Evolutionary conservation across 2,797 vertebrate genomes (phyloP), one percentile per base, ranked within the genome.

Genomic region (Eremophila alpestris): DNA sequence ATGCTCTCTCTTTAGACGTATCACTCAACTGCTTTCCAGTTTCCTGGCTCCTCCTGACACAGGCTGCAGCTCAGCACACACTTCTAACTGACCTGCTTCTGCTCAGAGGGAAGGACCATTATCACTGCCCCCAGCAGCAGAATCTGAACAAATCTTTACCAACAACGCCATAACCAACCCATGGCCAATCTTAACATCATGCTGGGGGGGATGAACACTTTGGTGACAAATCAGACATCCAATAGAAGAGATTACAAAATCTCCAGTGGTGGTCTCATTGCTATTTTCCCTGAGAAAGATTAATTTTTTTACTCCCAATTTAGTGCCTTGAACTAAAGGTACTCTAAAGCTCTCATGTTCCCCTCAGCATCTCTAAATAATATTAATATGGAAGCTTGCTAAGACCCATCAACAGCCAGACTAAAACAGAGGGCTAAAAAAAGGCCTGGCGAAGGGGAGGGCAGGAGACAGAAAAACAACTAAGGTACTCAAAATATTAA

Each of bases 321-420:
- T 56, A 46, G 7, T 15, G 36, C 7, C 18, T n/a, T 67, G 55
- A 67, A 36, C 10, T 23, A 67, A 48, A 75, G 48, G 34, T 49
- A 62, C 27, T 29, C 18, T 36, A 51, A 52, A 65, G 3, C 21
- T 62, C 17, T 29, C 1, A 0, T 1, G 7, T 3, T 68, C 20
- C 36, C 24, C 43, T 27, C 11, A 75, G 24, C 4, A 10, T 56
- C 34, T 71, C 36, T 26, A 43, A 54, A 58, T 11, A 67, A 13
- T 75, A 70, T 26, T 18, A 64, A 48, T 22, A 67, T 34, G 7
- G 30, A 83, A 29, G 4, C 38, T 60, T 59, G 71, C 11, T 7
- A 60, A 58, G 21, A 51, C 7, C 6, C 34, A 34, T 10, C 10
- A 76, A 52, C 5, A 32, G 55, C 16, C 46, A 62, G 63, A 56